Base-by-base conservation (phyloP, 23 tunicate species). In the Diplosoma virens region DNA sequence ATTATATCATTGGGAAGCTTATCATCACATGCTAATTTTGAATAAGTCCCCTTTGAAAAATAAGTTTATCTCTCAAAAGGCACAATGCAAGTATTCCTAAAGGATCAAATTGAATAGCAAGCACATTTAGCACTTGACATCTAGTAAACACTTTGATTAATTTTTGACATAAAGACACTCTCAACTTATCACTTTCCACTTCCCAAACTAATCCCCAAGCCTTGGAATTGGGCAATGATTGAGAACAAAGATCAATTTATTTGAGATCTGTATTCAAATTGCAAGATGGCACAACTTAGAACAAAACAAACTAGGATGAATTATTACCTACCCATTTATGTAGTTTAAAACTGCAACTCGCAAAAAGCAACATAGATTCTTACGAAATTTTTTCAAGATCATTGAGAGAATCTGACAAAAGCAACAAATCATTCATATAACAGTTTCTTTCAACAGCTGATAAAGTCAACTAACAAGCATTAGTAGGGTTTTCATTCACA, bases 141-240 rank as follows among this genome's bases (percentile, higher is more conserved):
- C 69, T 29, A n/a, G 69, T 61, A 27, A 35, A 27, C 9, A 61
- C 6, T 4, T 27, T 35, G 6, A 28, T 11, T 4, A 27, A 61
- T 9, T 29, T 61, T 61, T 29, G 34, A 61, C 30, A 2, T 14
- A 55, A 55, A 26, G 9, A 61, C 17, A 61, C 69, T 26, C 35
- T 9, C 6, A 61, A 29, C 21, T 61, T 28, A n/a, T 61, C 69
- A n/a, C 30, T 61, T 61, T 61, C 69, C 9, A 61, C 34, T 34
- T 26, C 69, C 69, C 34, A 61, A 28, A 27, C 35, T 5, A n/a
- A 61, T 17, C 28, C 69, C 69, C 28, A 35, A 14, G 69, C 35
- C 30, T 61, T 61, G 34, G 35, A 61, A n/a, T 61, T 35, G 17
- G 69, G 69, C 69, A 61, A 27, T 5, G 69, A 35, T n/a, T 61